These are phyloP conservation scores for Mionectes olivaceus DNA, from an alignment of 2,797 vertebrate species.

Conservation along the genomic window DNA sequence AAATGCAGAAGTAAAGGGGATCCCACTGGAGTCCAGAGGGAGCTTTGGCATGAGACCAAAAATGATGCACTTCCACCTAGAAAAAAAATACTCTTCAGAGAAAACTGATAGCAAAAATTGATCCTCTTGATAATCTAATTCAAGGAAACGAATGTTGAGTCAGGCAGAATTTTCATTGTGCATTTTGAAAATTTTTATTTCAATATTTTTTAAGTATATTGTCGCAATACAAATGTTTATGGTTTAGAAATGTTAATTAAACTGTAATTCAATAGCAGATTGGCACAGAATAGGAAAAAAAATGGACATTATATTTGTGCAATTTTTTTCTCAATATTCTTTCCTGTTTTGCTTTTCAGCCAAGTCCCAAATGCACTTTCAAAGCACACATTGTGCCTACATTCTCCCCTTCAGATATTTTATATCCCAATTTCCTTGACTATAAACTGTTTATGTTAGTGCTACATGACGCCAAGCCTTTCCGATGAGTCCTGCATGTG, in stretches of 20 bases:
- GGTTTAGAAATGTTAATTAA: neutral
- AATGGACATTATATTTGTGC: neutral
- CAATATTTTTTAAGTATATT: neutral
- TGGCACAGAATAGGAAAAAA: neutral
- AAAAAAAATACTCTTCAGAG: neutral
- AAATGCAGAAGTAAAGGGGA: fast-evolving
- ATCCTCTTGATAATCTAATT: neutral
- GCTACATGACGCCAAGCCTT: neutral
- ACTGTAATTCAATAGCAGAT: neutral
- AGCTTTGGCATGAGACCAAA: fast-evolving
- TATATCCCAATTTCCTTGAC: conserved; percentile 25
- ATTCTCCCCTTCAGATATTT: conserved; percentile 25
- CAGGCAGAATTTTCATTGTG: neutral
- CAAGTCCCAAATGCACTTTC: neutral
- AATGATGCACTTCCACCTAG: neutral
- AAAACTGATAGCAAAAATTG: neutral
- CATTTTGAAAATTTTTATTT: neutral
- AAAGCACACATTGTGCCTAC: neutral
- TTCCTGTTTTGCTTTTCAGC: neutral
- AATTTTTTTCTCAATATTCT: neutral
- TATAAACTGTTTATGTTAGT: conserved; percentile 38
- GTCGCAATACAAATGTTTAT: neutral
- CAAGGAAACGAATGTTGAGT: neutral
- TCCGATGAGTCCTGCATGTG: neutral
- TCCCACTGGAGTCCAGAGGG: fast-evolving